phyloP scores from a whole-genome alignment of 2,113 vertebrate genomes.

The Carlito syrichta region DNA sequence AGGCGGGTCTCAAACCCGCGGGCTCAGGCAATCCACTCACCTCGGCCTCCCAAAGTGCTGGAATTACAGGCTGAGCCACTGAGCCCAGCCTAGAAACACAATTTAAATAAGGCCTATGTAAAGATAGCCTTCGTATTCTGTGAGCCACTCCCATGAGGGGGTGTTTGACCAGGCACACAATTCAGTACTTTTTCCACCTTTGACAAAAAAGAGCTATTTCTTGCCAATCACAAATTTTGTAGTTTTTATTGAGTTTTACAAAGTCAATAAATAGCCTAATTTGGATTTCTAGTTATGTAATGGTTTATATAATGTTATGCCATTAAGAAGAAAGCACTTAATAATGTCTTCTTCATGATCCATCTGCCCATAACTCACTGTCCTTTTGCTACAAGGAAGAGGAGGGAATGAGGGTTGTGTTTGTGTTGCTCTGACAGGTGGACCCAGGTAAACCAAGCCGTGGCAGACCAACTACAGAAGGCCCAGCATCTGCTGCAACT shows the following conservation, averaged over 20 bases:
- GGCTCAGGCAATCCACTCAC: too few species aligned
- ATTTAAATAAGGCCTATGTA: background rate
- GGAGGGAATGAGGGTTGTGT: background rate
- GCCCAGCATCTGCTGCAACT: constrained; percentile 74
- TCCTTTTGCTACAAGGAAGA: background rate
- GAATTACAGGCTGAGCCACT: too few species aligned
- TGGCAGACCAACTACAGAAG: constrained; percentile 79
- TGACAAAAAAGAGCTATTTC: background rate
- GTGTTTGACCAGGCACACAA: background rate
- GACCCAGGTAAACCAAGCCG: constrained; percentile 77
- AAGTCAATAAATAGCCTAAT: background rate
- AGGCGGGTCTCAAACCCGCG: too few species aligned
- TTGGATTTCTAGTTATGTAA: background rate
- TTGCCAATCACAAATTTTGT: background rate
- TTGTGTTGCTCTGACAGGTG: constrained; percentile 82
- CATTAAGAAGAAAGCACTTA: background rate
- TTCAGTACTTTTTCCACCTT: background rate
- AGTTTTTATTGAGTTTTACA: background rate
- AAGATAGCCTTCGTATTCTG: background rate
- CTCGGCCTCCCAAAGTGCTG: too few species aligned
- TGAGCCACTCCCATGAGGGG: background rate
- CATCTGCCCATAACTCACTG: background rate
- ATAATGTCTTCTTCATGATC: background rate
- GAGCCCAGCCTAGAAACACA: too few species aligned
- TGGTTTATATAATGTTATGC: background rate